These are phyloP conservation scores for Camponotus vicinus DNA, from an alignment of 1,140 invertebrate genomes.

Conservation along the genomic window DNA sequence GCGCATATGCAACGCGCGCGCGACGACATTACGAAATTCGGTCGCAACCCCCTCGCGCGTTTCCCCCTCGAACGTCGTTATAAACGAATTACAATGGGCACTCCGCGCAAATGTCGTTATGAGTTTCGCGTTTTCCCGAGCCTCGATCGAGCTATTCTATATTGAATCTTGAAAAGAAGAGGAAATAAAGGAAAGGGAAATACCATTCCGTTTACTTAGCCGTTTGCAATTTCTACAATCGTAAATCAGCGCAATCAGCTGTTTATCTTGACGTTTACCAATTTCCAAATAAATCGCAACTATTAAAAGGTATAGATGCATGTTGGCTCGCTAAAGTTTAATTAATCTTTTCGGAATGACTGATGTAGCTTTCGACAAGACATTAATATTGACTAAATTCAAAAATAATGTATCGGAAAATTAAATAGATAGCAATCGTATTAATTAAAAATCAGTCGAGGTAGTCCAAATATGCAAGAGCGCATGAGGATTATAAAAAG, in stretches of 20 bases:
- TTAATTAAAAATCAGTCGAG: background rate
- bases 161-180: background rate
- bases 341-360: background rate
- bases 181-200: too few relatives aligned
- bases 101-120: constrained; percentile 69
- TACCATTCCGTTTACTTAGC: constrained; percentile 13
- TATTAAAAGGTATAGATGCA: background rate
- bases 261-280: constrained; percentile 19
- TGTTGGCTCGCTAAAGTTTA: background rate
- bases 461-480: background rate
- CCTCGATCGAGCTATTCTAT: constrained; percentile 51
- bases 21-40: constrained; percentile 74
- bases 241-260: constrained; percentile 49
- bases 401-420: background rate
- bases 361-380: background rate
- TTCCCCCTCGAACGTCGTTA: constrained; percentile 69
- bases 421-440: background rate
- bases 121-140: constrained; percentile 69
- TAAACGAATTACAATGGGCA: constrained; percentile 71
- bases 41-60: constrained; percentile 50
- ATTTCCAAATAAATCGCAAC: constrained; percentile 5
- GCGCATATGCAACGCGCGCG: constrained; percentile 57
- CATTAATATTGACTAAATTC: background rate
- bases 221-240: constrained; percentile 18
- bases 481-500: background rate